Conservation (phyloP, 2,113 vertebrate species). For the Anoura caudifer region DNA sequence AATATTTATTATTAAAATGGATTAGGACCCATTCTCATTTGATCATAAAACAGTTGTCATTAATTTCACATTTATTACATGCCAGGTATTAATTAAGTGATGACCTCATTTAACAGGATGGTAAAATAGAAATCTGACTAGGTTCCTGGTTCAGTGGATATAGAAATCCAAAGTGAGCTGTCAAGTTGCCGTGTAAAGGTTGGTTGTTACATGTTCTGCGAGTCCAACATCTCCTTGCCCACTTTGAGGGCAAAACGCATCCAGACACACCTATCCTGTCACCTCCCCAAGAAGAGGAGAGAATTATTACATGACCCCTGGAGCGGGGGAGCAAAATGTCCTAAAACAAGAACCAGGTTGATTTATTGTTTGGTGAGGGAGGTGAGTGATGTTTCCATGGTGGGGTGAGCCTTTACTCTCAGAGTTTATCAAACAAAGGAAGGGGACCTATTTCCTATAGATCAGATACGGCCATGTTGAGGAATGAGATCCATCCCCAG, state of each 20-base stretch:
- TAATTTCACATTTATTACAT: not conserved
- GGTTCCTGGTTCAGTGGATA: not conserved
- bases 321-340: not conserved
- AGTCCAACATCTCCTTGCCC: not conserved
- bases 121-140: not conserved
- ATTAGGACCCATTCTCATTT: slow-evolving; percentile 1
- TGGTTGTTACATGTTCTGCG: not conserved
- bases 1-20: not conserved
- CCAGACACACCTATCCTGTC: not conserved
- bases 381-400: not conserved
- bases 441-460: not conserved
- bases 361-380: not conserved
- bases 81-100: not conserved
- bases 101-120: not conserved
- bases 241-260: not conserved
- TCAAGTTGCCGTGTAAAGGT: not conserved
- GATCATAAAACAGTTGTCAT: not conserved
- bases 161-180: not conserved
- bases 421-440: not conserved
- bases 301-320: not conserved
- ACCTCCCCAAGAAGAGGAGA: not conserved
- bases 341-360: not conserved
- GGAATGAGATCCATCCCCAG: not conserved
- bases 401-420: not conserved
- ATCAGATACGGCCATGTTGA: not conserved